A percentile compares a stretch with the other conserved stretches of the same genome.
Conservation (phyloP, 2,113 vertebrate genomes). For the Desmodus rotundus region DNA sequence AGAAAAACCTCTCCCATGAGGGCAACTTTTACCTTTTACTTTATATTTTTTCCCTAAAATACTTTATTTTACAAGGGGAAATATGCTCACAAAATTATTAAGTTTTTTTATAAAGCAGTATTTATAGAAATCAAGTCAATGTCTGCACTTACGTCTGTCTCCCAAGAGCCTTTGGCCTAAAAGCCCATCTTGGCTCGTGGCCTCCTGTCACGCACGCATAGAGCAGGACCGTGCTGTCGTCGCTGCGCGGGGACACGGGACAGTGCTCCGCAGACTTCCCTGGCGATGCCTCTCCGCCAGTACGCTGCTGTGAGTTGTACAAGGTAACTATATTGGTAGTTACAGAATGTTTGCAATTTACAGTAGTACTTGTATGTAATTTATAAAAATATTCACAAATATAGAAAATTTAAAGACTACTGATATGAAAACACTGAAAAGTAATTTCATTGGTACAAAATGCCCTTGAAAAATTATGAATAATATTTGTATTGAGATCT, state of each 20-base stretch:
- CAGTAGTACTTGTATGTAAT: neutral
- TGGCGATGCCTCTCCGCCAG: neutral
- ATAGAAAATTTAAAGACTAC: neutral
- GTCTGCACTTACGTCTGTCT: neutral
- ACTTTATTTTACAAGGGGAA: slow-evolving; percentile 16
- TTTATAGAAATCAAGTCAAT: neutral
- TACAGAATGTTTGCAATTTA: neutral
- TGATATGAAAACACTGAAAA: neutral
- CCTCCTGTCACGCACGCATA: neutral
- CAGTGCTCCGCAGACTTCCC: neutral
- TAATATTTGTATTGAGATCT: slow-evolving; percentile 1
- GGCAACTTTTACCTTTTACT: neutral
- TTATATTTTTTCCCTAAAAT: neutral
- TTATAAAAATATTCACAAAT: neutral
- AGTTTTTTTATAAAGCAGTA: neutral
- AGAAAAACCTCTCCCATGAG: neutral
- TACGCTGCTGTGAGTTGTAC: neutral
- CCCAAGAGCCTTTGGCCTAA: neutral
- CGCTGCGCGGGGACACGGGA: neutral
- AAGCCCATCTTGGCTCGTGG: neutral
- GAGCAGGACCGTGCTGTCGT: neutral
- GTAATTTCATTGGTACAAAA: neutral
- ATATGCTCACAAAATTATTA: neutral
- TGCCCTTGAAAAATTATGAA: neutral
- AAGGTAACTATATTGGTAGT: neutral